A percentile compares a stretch with the other conserved stretches of the same genome.
Conservation (phyloP, 2,888 invertebrate species). For the Mamestra brassicae region DNA sequence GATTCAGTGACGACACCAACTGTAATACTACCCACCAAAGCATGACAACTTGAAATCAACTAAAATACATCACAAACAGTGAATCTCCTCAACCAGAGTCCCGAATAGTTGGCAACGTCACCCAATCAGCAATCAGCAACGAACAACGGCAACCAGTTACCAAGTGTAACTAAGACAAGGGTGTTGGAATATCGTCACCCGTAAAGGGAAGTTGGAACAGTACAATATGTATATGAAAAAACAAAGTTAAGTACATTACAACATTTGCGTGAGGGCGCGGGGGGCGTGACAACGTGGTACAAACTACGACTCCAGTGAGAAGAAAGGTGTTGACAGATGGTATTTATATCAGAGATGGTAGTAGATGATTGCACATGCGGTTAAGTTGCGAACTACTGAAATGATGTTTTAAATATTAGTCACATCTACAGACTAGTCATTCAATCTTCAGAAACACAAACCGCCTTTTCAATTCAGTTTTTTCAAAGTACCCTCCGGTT, state of each 20-base stretch:
- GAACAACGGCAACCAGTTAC: conserved; percentile 76
- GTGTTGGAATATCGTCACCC: conserved; percentile 74
- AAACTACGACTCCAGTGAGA: conserved; percentile 46
- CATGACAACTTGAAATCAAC: conserved; percentile 56
- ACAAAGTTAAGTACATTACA: conserved; percentile 86
- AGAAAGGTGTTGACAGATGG: conserved; percentile 37
- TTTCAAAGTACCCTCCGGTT: conserved; percentile 11
- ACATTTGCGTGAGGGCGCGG: conserved; percentile 61
- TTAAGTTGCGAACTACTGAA: conserved; percentile 52
- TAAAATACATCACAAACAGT: conserved; percentile 54
- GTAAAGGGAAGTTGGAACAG: conserved; percentile 64
- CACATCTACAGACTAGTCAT: conserved; percentile 23
- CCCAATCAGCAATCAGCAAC: conserved; percentile 46
- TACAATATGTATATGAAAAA: conserved; percentile 68
- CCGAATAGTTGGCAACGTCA: conserved; percentile 39
- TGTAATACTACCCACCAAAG: conserved; percentile 48
- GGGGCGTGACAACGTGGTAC: conserved; percentile 48
- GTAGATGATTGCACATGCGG: conserved; percentile 52
- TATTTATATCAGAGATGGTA: conserved; percentile 47
- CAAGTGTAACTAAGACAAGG: conserved; percentile 82
- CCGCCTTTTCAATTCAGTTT: neutral
- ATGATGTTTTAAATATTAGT: conserved; percentile 43
- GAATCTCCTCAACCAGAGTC: conserved; percentile 39
- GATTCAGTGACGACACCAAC: conserved; percentile 61
- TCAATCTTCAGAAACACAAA: conserved; percentile 3